Base-by-base conservation (phyloP, 64 coral and sea anemone species). In the Stylophora pistillata region DNA sequence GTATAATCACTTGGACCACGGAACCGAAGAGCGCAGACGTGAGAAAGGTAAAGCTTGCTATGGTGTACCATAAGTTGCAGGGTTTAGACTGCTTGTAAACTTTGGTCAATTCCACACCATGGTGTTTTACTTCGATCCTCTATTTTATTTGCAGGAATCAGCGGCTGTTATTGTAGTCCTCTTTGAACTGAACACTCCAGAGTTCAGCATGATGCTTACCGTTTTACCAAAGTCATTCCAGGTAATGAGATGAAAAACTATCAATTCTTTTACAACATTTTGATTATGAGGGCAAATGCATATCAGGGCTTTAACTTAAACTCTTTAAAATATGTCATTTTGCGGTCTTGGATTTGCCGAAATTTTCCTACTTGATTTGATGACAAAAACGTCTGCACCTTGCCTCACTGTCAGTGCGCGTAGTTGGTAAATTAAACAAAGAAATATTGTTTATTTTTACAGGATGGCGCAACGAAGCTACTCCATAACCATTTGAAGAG, bases 1-100 rank as follows among this genome's bases (percentile, higher is more conserved):
- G 97, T 68, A 91, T 99, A 74, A 95, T 99, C 65, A 95, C 97
- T 5, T 99, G 97, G 97, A 99, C 93, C 1, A 95, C 97, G 30
- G 97, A 99, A 52, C 97, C 97, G 2, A 99, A 99, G 78, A 99
- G 97, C 63, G 93, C 90, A 47, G 97, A 99, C 82, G 97, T 99
- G 20, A 84, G 97, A 25, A 99, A 99, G 89, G 97, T 99, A 91
- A 64, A 85, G 29, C 30, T 13, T 53, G 15, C 3, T 58, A 65
- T 25, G 4, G 34, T 28, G 0, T 70, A 31, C 20, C 25, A 76
- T 33, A 47, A 47, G 7, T 47, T 47, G 37, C 10, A 55, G 20
- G 72, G n/a, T 53, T 25, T 4, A 86, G 55, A 23, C 18, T 74
- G 15, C 16, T 32, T 1, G 28, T 13, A 20, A 41, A n/a, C 25